These are phyloP conservation scores for Stenichneumon culpator DNA, from an alignment of 2,888 invertebrate genomes.

Conservation along the genomic window DNA sequence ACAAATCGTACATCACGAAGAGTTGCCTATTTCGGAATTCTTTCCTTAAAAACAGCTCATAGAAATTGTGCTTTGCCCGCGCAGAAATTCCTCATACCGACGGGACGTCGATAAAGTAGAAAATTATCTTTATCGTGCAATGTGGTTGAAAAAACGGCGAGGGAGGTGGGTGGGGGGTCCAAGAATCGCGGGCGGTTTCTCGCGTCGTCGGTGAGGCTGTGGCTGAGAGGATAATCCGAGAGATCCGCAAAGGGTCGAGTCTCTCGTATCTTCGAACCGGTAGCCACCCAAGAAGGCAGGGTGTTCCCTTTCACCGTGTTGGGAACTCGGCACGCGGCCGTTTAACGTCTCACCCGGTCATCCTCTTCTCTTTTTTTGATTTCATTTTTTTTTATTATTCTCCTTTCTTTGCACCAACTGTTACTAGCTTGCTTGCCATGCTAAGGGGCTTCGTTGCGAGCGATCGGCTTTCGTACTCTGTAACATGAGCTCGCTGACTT, in stretches of 20 bases:
- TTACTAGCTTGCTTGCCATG: neutral
- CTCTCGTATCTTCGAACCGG: conserved; percentile 77
- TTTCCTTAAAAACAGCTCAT: neutral
- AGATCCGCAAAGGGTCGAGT: conserved; percentile 34
- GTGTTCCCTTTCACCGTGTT: conserved; percentile 77
- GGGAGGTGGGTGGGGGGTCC: neutral
- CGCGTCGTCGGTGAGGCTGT: conserved; percentile 6
- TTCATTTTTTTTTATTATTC: conserved; percentile 6
- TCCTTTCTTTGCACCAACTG: neutral
- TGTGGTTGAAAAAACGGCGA: neutral
- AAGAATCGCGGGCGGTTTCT: conserved; percentile 3
- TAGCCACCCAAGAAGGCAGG: conserved; percentile 83
- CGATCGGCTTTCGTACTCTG: conserved; percentile 10
- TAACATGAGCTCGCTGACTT: conserved; percentile 11
- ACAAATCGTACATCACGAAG: neutral
- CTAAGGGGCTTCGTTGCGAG: neutral
- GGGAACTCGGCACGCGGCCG: conserved; percentile 72
- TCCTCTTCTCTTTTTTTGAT: conserved; percentile 9
- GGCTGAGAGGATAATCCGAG: conserved; percentile 31
- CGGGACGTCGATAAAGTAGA: neutral
- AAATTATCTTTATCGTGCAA: neutral
- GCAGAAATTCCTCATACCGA: neutral
- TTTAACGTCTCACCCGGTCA: conserved; percentile 74
- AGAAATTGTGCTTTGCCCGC: neutral
- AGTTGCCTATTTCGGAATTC: neutral